Percentiles rank a stretch among this genome's conserved stretches.
phyloP scores from a whole-genome alignment of 1,140 invertebrate species.

The Lasaia peninsularis region DNA sequence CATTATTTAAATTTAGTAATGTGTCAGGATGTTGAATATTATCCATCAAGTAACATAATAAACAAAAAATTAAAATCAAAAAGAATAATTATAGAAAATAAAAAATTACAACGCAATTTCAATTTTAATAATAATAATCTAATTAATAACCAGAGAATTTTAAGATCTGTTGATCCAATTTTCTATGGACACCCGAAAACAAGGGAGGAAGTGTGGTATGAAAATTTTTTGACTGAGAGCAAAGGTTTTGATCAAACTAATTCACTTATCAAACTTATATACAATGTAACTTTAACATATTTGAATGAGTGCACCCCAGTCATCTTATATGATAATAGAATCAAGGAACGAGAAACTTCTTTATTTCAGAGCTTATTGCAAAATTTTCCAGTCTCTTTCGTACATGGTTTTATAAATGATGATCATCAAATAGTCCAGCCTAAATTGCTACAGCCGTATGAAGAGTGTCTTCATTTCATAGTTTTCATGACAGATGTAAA shows the following conservation, averaged over 20 bases:
- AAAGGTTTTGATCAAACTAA: slow-evolving; percentile 66
- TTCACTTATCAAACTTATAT: slow-evolving; percentile 78
- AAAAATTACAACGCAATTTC: slow-evolving; percentile 10
- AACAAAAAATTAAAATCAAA: neutral
- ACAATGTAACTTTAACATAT: slow-evolving; percentile 78
- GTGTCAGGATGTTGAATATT: slow-evolving; percentile 39
- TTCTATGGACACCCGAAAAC: slow-evolving; percentile 78
- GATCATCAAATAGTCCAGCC: slow-evolving; percentile 51
- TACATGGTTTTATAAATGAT: slow-evolving; percentile 79
- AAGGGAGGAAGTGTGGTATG: slow-evolving; percentile 73
- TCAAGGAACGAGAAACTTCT: slow-evolving; percentile 74
- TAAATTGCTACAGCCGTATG: slow-evolving; percentile 46
- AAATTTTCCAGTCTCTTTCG: slow-evolving; percentile 77
- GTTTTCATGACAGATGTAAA: slow-evolving; percentile 81
- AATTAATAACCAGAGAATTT: slow-evolving; percentile 16
- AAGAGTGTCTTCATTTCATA: slow-evolving; percentile 80
- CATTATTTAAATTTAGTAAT: neutral
- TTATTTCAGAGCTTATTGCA: slow-evolving; percentile 78
- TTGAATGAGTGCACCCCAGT: slow-evolving; percentile 79
- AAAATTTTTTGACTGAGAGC: slow-evolving; percentile 62
- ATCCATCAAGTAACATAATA: slow-evolving; percentile 28
- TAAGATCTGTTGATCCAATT: slow-evolving; percentile 59
- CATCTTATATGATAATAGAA: slow-evolving; percentile 80
- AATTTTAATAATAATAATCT: slow-evolving; percentile 9
- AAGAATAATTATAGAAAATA: neutral